phyloP scores from a whole-genome alignment of 2,797 vertebrate species.

The Xiphophorus birchmanni region DNA sequence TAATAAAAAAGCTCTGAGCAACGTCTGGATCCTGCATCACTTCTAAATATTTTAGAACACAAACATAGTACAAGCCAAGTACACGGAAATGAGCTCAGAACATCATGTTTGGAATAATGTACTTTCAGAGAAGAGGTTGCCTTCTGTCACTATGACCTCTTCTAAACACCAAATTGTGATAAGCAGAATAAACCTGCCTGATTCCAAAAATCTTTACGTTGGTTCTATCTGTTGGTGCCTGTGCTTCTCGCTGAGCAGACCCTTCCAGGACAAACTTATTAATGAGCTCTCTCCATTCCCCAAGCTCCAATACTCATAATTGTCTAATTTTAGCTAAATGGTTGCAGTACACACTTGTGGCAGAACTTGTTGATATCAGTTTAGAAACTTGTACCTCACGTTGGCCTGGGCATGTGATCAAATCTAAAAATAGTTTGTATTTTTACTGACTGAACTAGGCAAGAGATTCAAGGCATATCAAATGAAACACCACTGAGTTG shows the following conservation, averaged over 20 bases:
- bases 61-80: background rate
- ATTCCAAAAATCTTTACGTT: conserved; percentile 19
- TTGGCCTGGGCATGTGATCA: background rate
- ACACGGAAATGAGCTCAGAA: background rate
- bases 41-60: background rate
- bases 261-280: conserved; percentile 29
- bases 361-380: conserved; percentile 37
- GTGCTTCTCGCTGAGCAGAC: background rate
- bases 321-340: conserved; percentile 34
- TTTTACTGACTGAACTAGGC: conserved; percentile 34
- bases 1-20: background rate
- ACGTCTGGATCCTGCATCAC: background rate
- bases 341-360: background rate
- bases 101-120: conserved; percentile 16
- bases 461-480: conserved; percentile 39
- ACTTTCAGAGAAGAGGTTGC: background rate
- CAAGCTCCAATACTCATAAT: conserved; percentile 23
- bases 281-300: conserved; percentile 23
- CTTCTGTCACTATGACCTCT: conserved; percentile 31
- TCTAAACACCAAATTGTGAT: conserved; percentile 20
- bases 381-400: conserved; percentile 17
- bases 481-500: conserved; percentile 20
- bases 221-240: conserved; percentile 28
- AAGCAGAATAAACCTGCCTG: conserved; percentile 37
- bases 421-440: conserved; percentile 54